Conservation (phyloP, 2,888 invertebrate species). For the Girardia tigrina region DNA sequence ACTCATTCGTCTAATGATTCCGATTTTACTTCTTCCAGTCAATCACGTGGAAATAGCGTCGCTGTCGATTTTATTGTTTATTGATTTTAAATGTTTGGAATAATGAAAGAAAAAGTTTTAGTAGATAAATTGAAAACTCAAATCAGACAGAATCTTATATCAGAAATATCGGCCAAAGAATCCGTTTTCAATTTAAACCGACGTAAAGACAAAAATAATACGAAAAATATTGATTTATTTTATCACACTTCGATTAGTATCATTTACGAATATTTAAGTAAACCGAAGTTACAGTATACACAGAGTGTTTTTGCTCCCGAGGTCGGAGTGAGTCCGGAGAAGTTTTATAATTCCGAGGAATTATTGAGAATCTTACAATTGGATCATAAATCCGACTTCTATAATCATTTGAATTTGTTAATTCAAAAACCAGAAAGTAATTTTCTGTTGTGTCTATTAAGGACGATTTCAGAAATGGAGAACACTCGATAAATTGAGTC, state of each 20-base stretch:
- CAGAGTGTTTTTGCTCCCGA: background rate
- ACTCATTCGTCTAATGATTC: background rate
- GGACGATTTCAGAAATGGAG: too few relatives aligned
- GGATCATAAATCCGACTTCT: too few relatives aligned
- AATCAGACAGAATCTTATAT: background rate
- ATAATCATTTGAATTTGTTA: too few relatives aligned
- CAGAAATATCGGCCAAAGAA: background rate
- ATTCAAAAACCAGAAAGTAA: too few relatives aligned
- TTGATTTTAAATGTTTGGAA: background rate
- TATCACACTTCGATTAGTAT: background rate
- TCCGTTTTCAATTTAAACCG: background rate
- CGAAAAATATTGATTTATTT: background rate
- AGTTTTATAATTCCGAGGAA: too few relatives aligned
- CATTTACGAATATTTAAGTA: background rate
- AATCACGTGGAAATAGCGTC: too few relatives aligned
- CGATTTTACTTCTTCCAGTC: slow-evolving; percentile 7
- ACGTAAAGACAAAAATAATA: too few relatives aligned
- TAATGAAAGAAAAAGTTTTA: background rate
- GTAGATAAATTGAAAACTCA: slow-evolving; percentile 7
- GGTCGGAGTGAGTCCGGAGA: too few relatives aligned
- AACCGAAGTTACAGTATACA: background rate
- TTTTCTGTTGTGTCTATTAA: too few relatives aligned
- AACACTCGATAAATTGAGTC: too few relatives aligned
- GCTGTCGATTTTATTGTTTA: too few relatives aligned
- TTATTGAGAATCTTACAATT: too few relatives aligned